Conservation (phyloP, 2,888 invertebrate genomes). For the Lochmaea capreae region DNA sequence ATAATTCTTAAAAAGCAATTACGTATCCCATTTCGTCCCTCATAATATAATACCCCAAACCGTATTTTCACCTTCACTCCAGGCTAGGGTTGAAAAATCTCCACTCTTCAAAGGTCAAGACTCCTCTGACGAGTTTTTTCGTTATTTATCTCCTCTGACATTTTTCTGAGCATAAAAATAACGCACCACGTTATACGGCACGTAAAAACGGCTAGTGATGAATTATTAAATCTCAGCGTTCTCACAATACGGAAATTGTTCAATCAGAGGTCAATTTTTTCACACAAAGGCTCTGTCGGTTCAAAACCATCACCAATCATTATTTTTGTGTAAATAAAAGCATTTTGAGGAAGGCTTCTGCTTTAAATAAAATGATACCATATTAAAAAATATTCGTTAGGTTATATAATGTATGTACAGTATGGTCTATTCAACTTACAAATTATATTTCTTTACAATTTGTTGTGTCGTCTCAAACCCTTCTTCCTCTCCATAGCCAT, state of each 20-base stretch:
- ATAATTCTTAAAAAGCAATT: too few relatives aligned
- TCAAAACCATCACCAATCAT: too few relatives aligned
- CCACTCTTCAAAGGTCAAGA: not conserved
- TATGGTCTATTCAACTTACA: too few relatives aligned
- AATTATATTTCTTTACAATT: too few relatives aligned
- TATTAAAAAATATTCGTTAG: too few relatives aligned
- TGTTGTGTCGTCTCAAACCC: too few relatives aligned
- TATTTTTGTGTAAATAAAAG: too few relatives aligned
- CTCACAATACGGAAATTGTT: not conserved
- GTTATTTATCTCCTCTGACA: not conserved
- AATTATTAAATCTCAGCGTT: not conserved
- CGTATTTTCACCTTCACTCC: not conserved
- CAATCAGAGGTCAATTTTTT: not conserved
- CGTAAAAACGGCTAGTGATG: not conserved
- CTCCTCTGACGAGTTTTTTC: not conserved
- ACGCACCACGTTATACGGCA: not conserved
- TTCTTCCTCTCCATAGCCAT: too few relatives aligned
- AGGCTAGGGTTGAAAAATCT: not conserved
- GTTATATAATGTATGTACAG: too few relatives aligned
- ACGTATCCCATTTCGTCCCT: slow-evolving; percentile 4
- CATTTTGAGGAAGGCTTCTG: too few relatives aligned
- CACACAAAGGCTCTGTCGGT: not conserved
- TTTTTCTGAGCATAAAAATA: not conserved
- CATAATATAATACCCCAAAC: not conserved
- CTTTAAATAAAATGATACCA: too few relatives aligned